Evolutionary conservation across 2,888 invertebrate species (phyloP).

Genomic region (Phymatocera aterrima): DNA sequence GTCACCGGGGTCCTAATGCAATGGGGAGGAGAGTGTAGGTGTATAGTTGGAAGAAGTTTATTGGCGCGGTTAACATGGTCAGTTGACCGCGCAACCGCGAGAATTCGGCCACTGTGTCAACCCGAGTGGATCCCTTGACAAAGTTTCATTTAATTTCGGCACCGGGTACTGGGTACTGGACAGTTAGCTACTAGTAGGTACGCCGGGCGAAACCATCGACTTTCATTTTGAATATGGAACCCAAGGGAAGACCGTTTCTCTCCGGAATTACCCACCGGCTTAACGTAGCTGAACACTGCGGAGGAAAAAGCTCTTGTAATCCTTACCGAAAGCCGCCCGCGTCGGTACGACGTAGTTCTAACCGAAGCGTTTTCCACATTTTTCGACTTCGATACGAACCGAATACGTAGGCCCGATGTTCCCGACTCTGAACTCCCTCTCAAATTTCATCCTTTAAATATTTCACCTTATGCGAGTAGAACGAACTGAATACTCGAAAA

Average conservation of each 20-base stretch:
- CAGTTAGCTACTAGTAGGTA: too few relatives aligned
- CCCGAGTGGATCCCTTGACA: slow-evolving; percentile 21
- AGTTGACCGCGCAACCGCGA: slow-evolving; percentile 9
- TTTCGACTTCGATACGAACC: too few relatives aligned
- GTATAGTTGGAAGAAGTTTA: background rate
- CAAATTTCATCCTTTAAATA: slow-evolving; percentile 14
- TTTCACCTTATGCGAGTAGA: slow-evolving; percentile 1
- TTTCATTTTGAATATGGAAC: slow-evolving; percentile 41
- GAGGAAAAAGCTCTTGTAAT: slow-evolving; percentile 34
- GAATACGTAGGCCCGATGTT: too few relatives aligned
- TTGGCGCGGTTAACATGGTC: slow-evolving; percentile 11
- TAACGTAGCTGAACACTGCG: slow-evolving; percentile 23
- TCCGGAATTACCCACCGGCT: slow-evolving; percentile 22
- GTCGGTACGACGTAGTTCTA: too few relatives aligned
- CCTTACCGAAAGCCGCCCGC: slow-evolving; percentile 19
- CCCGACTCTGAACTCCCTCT: background rate
- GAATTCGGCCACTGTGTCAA: slow-evolving; percentile 18
- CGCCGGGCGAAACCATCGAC: background rate
- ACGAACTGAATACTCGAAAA: background rate
- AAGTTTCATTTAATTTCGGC: slow-evolving; percentile 29
- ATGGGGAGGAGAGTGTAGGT: background rate
- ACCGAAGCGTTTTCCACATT: slow-evolving; percentile 8
- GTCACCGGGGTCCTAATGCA: background rate
- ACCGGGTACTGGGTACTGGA: background rate
- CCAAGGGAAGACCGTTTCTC: slow-evolving; percentile 12